A percentile compares a stretch with the other conserved stretches of the same genome.
These are phyloP conservation scores for Aphis gossypii DNA, from an alignment of 1,140 invertebrate genomes.

Conservation along the genomic window DNA sequence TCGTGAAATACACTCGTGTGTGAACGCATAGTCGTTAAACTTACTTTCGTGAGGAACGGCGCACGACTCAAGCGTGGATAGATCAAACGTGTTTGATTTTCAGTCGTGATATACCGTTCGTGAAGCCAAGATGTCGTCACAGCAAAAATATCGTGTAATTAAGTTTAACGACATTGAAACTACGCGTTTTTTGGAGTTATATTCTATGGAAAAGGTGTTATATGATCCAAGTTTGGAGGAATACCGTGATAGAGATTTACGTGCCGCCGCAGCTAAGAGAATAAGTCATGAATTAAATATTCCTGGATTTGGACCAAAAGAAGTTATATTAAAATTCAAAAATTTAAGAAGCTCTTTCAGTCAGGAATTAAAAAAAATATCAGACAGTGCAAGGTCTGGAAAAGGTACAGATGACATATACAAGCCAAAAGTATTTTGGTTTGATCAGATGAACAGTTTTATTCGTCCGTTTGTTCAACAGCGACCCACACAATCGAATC, in stretches of 20 bases:
- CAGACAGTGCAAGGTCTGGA: conserved; percentile 37
- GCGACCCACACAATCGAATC: conserved; percentile 22
- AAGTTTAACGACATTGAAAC: conserved; percentile 21
- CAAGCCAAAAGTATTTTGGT: conserved; percentile 55
- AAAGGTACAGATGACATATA: conserved; percentile 45
- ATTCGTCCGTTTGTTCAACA: conserved; percentile 43
- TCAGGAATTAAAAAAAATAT: conserved; percentile 52
- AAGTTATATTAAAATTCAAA: conserved; percentile 56
- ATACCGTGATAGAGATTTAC: conserved; percentile 24
- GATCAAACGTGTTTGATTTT: conserved; percentile 33
- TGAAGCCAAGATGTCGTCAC: conserved; percentile 19
- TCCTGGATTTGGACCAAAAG: conserved; percentile 46
- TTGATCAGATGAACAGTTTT: conserved; percentile 35
- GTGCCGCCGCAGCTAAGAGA: conserved; percentile 1
- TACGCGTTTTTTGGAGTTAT: conserved; percentile 11
- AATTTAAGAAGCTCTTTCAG: conserved; percentile 57
- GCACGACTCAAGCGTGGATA: conserved; percentile 25
- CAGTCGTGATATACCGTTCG: conserved; percentile 32
- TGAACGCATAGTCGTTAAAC: neutral
- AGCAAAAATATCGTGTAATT: neutral
- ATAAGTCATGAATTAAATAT: conserved; percentile 23
- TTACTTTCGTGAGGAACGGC: neutral
- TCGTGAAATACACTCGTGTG: conserved; percentile 18
- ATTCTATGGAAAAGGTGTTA: conserved; percentile 21
- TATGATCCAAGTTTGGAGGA: conserved; percentile 1